These are phyloP conservation scores for Paragorgia papillata DNA, from an alignment of 92 coral and sea anemone genomes.

Conservation along the genomic window DNA sequence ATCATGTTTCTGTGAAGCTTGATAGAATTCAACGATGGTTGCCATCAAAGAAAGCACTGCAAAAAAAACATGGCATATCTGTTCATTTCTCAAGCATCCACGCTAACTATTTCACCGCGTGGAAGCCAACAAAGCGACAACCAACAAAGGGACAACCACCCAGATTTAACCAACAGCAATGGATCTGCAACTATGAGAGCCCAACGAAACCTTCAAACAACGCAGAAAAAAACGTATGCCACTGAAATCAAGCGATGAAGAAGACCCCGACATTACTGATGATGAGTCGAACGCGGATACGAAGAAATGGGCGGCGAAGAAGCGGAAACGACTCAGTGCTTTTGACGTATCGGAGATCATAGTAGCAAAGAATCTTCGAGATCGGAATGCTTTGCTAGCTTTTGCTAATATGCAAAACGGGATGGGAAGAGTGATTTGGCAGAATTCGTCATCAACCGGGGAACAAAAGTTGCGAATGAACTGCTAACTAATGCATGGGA, in stretches of 20 bases:
- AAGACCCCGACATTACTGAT: no score
- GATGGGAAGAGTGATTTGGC: neutral
- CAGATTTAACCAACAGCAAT: conserved; percentile 44
- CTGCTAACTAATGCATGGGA: neutral
- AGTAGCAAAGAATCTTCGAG: neutral
- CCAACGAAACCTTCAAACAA: no score
- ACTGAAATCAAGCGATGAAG: no score
- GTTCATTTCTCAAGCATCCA: conserved; percentile 53
- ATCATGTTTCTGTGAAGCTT: conserved; percentile 46
- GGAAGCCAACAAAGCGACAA: conserved; percentile 15
- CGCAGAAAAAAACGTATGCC: no score
- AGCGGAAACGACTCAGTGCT: neutral
- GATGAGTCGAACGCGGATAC: no score
- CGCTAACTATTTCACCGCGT: conserved; percentile 53
- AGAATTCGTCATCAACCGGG: neutral
- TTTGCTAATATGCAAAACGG: neutral
- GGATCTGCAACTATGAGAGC: conserved; percentile 45
- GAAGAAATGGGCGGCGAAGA: neutral
- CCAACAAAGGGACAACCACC: conserved; percentile 36
- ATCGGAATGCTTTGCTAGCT: neutral
- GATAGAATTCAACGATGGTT: conserved; percentile 51
- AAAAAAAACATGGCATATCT: conserved; percentile 38
- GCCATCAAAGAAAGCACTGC: conserved; percentile 26
- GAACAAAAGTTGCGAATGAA: neutral
- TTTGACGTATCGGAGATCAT: conserved; percentile 6